phyloP scores from a whole-genome alignment of 2,888 invertebrate genomes.

The Amphipyra tragopoginis region DNA sequence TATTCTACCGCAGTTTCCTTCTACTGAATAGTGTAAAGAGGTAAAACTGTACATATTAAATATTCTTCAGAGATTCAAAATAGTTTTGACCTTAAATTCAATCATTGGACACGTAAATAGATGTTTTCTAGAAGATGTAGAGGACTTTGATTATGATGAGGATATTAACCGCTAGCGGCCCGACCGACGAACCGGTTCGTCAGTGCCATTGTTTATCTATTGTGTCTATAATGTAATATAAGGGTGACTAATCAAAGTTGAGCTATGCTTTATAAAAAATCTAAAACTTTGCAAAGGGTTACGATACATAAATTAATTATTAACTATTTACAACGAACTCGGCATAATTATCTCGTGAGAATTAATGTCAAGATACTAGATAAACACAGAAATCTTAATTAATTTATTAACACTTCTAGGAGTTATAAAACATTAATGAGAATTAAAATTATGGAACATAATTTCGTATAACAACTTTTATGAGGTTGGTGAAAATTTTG shows the following conservation, averaged over 20 bases:
- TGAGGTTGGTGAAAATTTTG: too few species aligned
- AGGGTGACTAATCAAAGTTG: too few species aligned
- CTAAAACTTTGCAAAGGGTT: conserved; percentile 15
- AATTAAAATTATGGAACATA: not conserved
- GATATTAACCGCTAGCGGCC: too few species aligned
- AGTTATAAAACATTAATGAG: conserved; percentile 9
- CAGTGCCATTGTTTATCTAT: too few species aligned
- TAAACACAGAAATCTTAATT: conserved; percentile 10
- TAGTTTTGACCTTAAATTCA: too few species aligned
- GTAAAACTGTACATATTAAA: conserved; percentile 23
- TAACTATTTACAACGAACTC: not conserved
- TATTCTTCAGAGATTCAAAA: conserved; percentile 23
- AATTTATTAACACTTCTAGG: conserved; percentile 18
- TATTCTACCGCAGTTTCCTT: conserved; percentile 25
- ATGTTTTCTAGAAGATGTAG: too few species aligned
- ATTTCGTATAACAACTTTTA: too few species aligned
- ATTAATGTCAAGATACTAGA: conserved; percentile 9
- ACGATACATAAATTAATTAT: conserved; percentile 21
- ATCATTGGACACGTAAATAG: conserved; percentile 27
- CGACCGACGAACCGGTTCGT: too few species aligned
- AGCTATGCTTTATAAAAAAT: not conserved
- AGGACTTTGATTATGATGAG: too few species aligned
- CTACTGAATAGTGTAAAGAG: conserved; percentile 19
- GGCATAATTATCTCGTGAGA: not conserved
- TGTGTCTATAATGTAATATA: too few species aligned